Conservation (phyloP, 1,140 invertebrate species). For the Planococcus citri region DNA sequence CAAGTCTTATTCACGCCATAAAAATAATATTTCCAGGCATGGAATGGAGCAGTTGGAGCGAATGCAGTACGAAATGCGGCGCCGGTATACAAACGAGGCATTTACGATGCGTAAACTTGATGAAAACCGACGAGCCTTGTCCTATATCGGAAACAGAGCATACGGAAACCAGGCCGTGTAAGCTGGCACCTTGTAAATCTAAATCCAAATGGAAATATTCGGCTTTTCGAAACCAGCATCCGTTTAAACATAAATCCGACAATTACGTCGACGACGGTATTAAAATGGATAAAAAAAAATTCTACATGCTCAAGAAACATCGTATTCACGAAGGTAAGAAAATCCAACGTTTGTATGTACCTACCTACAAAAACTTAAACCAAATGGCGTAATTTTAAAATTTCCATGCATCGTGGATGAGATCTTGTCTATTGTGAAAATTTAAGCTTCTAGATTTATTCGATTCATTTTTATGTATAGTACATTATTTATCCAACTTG, state of each 20-base stretch:
- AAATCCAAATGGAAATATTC: neutral
- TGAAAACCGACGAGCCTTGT: slow-evolving; percentile 26
- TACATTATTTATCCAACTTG: no score
- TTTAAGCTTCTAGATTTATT: no score
- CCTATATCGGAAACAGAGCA: slow-evolving; percentile 26
- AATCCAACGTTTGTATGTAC: no score
- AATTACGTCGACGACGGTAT: neutral
- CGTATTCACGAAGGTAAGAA: neutral
- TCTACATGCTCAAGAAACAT: slow-evolving; percentile 12
- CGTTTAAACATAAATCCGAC: slow-evolving; percentile 11
- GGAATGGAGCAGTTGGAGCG: slow-evolving; percentile 30
- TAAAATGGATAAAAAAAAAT: neutral
- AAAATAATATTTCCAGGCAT: slow-evolving; percentile 24
- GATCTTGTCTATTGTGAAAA: no score
- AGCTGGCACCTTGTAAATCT: slow-evolving; percentile 22
- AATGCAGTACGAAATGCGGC: slow-evolving; percentile 29
- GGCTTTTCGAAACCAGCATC: neutral
- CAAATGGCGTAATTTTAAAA: neutral
- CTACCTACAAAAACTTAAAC: neutral
- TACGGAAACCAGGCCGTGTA: slow-evolving; percentile 28
- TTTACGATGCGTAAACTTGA: slow-evolving; percentile 27
- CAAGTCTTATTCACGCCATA: no score
- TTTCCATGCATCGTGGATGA: neutral
- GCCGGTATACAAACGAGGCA: slow-evolving; percentile 27
- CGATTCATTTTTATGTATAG: no score